These are phyloP conservation scores for Anarrhichthys ocellatus DNA, from an alignment of 2,113 vertebrate species.

Conservation along the genomic window DNA sequence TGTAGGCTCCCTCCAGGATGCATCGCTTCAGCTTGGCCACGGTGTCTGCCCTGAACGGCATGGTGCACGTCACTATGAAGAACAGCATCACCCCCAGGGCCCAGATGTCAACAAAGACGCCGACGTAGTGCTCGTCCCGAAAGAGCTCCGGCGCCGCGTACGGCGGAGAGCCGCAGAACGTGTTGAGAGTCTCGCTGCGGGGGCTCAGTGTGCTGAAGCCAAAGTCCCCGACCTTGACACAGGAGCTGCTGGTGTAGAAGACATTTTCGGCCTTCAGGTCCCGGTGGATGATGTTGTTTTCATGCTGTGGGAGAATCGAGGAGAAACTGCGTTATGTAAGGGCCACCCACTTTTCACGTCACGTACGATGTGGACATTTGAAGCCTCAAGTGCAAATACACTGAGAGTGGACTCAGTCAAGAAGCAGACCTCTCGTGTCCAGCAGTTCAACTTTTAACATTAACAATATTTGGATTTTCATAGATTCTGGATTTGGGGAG, in stretches of 20 bases:
- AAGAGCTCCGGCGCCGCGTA: conserved; percentile 97
- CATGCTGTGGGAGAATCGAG: conserved; percentile 85
- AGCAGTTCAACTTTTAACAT: neutral
- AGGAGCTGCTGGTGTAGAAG: conserved; percentile 91
- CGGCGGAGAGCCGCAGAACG: conserved; percentile 97
- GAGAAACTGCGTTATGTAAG: neutral
- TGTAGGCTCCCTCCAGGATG: conserved; percentile 92
- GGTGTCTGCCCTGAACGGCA: conserved; percentile 96
- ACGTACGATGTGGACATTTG: neutral
- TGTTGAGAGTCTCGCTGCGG: conserved; percentile 92
- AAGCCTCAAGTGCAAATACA: neutral
- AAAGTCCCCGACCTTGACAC: conserved; percentile 97
- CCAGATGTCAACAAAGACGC: conserved; percentile 93
- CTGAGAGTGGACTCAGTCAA: neutral
- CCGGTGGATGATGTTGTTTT: conserved; percentile 94
- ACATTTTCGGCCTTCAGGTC: conserved; percentile 98
- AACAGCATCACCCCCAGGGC: conserved; percentile 95
- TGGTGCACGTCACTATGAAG: conserved; percentile 92
- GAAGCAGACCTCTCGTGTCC: neutral
- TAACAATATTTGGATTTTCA: neutral
- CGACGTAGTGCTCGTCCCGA: conserved; percentile 91
- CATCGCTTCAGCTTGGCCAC: conserved; percentile 94
- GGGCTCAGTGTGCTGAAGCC: conserved; percentile 95
- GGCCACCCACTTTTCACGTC: neutral
- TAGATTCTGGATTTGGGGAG: neutral